These are phyloP conservation scores for Ochotona princeps DNA, from an alignment of 2,113 vertebrate species.

Conservation along the genomic window DNA sequence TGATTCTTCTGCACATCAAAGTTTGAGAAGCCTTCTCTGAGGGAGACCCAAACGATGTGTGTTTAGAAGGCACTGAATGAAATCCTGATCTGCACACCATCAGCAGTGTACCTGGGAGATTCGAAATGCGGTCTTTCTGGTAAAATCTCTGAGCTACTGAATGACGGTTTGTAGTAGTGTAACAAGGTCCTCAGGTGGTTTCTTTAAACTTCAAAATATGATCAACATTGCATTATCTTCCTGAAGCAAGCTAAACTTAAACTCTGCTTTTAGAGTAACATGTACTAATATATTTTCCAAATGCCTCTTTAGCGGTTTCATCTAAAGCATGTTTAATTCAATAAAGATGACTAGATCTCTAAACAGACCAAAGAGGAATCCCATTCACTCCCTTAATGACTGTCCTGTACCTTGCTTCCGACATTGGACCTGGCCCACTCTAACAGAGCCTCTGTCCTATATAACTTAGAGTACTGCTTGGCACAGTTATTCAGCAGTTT, in stretches of 20 bases:
- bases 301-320: constrained; percentile 51
- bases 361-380: neutral
- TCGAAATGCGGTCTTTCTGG: neutral
- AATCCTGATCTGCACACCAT: neutral
- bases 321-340: constrained; percentile 31
- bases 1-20: neutral
- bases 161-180: neutral
- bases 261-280: constrained; percentile 61
- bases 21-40: neutral
- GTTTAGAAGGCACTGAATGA: constrained; percentile 47
- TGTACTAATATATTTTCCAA: constrained; percentile 25
- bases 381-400: neutral
- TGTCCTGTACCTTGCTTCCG: neutral
- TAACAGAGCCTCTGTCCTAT: neutral
- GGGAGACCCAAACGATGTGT: neutral
- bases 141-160: neutral
- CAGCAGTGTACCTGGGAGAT: neutral
- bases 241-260: constrained; percentile 62
- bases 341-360: neutral
- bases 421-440: neutral
- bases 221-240: constrained; percentile 15
- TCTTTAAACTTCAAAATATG: neutral
- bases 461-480: neutral
- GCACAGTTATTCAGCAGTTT: neutral
- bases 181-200: neutral